Conservation (phyloP, 2,113 vertebrate genomes). For the Ia io region DNA sequence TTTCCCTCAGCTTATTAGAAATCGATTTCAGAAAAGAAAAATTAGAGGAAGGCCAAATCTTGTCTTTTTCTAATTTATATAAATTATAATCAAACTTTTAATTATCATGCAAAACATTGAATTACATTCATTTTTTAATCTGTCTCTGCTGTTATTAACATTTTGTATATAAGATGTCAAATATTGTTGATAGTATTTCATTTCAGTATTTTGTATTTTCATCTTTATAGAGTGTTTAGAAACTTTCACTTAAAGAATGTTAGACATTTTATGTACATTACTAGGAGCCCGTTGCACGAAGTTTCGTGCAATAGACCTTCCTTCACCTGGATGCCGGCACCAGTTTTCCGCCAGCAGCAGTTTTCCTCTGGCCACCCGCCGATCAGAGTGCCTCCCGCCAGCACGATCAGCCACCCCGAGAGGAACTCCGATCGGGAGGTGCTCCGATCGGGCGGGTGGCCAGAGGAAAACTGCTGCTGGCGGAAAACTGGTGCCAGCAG, state of each 20-base stretch:
- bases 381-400: too few species aligned
- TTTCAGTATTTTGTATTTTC: not conserved
- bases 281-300: too few species aligned
- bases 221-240: not conserved
- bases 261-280: not conserved
- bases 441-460: too few species aligned
- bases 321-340: too few species aligned
- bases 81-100: slow-evolving; percentile 38
- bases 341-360: too few species aligned
- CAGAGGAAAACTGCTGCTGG: too few species aligned
- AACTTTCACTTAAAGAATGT: not conserved
- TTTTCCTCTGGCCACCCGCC: too few species aligned
- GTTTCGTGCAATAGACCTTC: too few species aligned
- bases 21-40: slow-evolving; percentile 34
- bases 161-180: not conserved
- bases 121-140: not conserved
- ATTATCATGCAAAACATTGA: slow-evolving; percentile 27
- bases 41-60: not conserved
- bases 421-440: too few species aligned
- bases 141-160: not conserved
- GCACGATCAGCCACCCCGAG: too few species aligned
- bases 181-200: not conserved
- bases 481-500: too few species aligned
- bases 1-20: not conserved
- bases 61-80: not conserved